Evolutionary conservation across 2,888 invertebrate genomes (phyloP), one percentile per base, ranked within the genome.

Genomic region (Loripinus fragilis): DNA sequence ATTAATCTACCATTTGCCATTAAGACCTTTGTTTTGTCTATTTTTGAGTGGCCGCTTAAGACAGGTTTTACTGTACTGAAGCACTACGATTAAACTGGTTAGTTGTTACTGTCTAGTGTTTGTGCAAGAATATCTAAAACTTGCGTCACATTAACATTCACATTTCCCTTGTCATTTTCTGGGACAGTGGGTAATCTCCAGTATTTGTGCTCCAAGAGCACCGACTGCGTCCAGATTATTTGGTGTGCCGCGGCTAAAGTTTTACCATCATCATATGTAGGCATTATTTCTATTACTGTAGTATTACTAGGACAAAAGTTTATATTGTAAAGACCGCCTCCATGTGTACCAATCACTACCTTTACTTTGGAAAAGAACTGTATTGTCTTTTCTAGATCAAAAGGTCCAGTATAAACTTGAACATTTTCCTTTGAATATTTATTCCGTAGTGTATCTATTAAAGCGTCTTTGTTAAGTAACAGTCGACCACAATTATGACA

Each of bases 241-340:
- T 12, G 23, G 20, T 23, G 17, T 3, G 65, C 65, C 23, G 35
- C 65, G 1, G 65, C 65, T n/a, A 65, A 35, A 2, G 23, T n/a
- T n/a, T 20, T 38, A 5, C 65, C 65, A 41, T 65, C 23, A 17
- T 23, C 23, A 35, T 65, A 41, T 8, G 65, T 65, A 8, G 65
- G 65, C 65, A 65, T 65, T 38, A 65, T 38, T 41, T 65, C 65
- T 38, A 65, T 65, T n/a, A 65, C 41, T 10, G 23, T 23, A 8
- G 65, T 65, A 25, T 20, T 30, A 20, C 23, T 65, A 5, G 65
- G 65, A 20, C 65, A 65, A 20, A 65, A 65, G 35, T 65, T 65
- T 35, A 65, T 35, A 38, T 35, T 65, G 35, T 65, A 65, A 8
- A 65, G 20, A 2, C 65, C 65, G 2, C 65, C 65, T 25, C 65